Evolutionary conservation across 2,888 invertebrate species (phyloP).

Genomic region (Augiades crinisus): DNA sequence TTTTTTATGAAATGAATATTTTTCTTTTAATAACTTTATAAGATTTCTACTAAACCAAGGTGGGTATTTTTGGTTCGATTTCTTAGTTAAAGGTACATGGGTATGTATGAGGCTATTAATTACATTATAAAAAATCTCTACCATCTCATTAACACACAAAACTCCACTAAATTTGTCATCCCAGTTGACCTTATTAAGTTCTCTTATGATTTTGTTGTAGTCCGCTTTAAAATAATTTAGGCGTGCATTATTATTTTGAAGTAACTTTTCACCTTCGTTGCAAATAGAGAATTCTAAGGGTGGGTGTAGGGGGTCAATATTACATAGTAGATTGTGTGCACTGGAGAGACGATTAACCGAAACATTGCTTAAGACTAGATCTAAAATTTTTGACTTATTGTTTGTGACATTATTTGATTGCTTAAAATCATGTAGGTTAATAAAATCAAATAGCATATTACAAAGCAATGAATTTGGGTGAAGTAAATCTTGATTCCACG

Average conservation of each 20-base stretch:
- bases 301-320: background rate
- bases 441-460: background rate
- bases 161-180: background rate
- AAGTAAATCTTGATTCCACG: background rate
- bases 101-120: background rate
- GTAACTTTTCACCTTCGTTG: background rate
- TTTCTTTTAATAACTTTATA: background rate
- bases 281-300: background rate
- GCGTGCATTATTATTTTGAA: background rate
- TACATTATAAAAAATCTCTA: background rate
- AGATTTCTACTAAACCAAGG: background rate
- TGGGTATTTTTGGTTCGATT: background rate
- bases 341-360: background rate
- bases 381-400: background rate
- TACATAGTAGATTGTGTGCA: too few relatives aligned
- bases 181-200: background rate
- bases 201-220: background rate
- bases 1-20: too few relatives aligned
- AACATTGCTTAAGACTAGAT: background rate
- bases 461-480: background rate
- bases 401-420: constrained; percentile 1
- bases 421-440: background rate
- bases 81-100: background rate
- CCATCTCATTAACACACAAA: background rate
- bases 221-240: constrained; percentile 3